A percentile compares a stretch with the other conserved stretches of the same genome.
Evolutionary conservation across 2,797 vertebrate genomes (phyloP).

Genomic region (Sebastes taczanowskii): DNA sequence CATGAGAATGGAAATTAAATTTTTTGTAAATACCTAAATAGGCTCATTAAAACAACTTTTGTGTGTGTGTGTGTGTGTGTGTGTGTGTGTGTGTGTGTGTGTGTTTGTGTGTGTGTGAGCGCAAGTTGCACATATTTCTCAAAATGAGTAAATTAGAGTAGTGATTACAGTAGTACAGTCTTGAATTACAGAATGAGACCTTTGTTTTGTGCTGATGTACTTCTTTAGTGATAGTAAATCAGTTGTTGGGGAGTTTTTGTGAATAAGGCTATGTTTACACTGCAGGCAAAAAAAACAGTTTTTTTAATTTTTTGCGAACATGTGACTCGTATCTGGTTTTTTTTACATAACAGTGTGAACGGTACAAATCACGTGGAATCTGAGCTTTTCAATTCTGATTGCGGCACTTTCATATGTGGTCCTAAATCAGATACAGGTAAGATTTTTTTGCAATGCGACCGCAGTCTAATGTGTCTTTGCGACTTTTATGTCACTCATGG

Average conservation of each 20-base stretch:
- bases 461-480: neutral
- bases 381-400: neutral
- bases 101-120: neutral
- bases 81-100: neutral
- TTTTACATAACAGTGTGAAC: neutral
- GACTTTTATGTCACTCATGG: neutral
- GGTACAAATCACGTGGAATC: neutral
- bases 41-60: neutral
- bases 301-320: neutral
- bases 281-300: neutral
- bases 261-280: neutral
- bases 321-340: neutral
- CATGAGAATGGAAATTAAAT: neutral
- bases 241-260: neutral
- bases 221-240: neutral
- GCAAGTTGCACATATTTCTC: neutral
- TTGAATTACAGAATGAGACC: neutral
- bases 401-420: neutral
- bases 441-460: neutral
- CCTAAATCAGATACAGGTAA: neutral
- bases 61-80: too few relatives aligned
- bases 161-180: neutral
- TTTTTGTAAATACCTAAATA: neutral
- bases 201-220: neutral
- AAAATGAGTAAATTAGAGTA: neutral